phyloP scores from a whole-genome alignment of 2,888 invertebrate species.

The Epinotia brunnichana region DNA sequence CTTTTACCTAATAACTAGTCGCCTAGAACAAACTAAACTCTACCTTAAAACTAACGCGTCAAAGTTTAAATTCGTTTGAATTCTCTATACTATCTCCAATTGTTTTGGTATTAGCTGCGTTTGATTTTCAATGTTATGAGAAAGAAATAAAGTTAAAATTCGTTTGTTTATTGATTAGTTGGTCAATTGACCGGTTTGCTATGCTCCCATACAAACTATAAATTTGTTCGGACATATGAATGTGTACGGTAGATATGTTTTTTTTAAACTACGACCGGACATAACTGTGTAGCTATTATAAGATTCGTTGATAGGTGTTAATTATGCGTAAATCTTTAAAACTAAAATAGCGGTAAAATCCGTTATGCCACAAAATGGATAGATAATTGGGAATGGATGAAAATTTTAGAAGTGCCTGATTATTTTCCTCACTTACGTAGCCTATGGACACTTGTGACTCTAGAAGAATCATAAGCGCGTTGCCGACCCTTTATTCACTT shows the following conservation, averaged over 20 bases:
- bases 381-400: no score
- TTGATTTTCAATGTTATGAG: neutral
- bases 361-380: no score
- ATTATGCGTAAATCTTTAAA: neutral
- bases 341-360: no score
- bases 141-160: neutral
- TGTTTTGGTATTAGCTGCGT: conserved; percentile 3
- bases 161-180: neutral
- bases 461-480: no score
- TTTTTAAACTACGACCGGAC: neutral
- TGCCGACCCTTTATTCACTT: no score
- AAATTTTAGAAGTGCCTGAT: no score
- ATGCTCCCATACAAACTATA: conserved; percentile 2
- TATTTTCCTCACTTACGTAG: no score
- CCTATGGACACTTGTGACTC: no score
- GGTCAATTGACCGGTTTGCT: conserved; percentile 19
- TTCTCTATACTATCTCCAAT: neutral
- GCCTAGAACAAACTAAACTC: neutral
- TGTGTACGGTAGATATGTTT: neutral
- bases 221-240: neutral
- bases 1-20: conserved; percentile 15
- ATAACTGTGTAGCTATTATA: conserved; percentile 15
- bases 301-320: conserved; percentile 1
- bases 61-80: conserved; percentile 1
- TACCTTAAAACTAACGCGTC: neutral